phyloP scores from a whole-genome alignment of 2,888 invertebrate species.

The Tipula confusa region DNA sequence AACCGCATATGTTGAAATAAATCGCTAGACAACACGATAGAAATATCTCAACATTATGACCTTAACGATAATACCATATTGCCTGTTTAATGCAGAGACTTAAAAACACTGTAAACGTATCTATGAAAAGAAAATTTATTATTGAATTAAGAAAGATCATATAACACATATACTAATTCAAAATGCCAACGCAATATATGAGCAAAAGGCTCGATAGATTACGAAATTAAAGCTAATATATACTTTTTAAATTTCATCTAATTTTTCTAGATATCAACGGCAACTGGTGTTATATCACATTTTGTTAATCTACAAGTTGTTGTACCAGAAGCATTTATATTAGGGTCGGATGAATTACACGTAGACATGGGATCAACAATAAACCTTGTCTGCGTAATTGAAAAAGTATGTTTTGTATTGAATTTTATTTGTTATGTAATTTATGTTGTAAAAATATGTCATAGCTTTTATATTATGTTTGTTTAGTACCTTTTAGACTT shows the following conservation, averaged over 20 bases:
- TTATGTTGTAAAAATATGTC: background rate
- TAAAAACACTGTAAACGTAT: background rate
- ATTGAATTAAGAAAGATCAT: background rate
- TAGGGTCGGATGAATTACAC: conserved; percentile 82
- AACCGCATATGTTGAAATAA: no score
- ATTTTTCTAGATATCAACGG: conserved; percentile 68
- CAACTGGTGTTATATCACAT: conserved; percentile 77
- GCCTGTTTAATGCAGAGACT: background rate
- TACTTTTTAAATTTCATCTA: background rate
- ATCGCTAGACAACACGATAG: no score
- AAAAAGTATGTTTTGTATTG: conserved; percentile 64
- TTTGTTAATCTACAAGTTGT: conserved; percentile 85
- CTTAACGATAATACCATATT: background rate
- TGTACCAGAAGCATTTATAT: conserved; percentile 84
- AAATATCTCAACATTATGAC: no score
- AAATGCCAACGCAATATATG: background rate
- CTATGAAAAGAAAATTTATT: background rate
- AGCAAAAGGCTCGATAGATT: background rate
- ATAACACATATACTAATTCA: background rate
- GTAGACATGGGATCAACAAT: conserved; percentile 86
- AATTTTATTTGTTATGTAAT: background rate
- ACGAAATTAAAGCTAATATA: background rate
- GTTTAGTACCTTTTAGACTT: background rate
- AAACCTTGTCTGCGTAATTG: conserved; percentile 84
- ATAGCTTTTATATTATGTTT: background rate